Base-by-base conservation (phyloP, 2,797 vertebrate species). In the Acrocephalus scirpaceus region DNA sequence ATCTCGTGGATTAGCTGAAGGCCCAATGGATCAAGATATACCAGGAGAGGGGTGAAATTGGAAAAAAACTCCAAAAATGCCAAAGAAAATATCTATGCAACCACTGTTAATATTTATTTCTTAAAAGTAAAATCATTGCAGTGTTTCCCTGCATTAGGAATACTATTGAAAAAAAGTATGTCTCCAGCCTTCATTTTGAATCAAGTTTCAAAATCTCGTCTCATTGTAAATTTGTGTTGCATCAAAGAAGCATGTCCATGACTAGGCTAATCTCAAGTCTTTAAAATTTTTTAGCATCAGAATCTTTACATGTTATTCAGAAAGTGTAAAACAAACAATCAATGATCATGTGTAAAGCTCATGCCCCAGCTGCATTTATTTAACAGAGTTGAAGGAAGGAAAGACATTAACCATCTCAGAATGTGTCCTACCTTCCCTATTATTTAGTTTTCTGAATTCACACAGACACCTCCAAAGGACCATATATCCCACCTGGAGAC, bases 41-140 rank as follows among this genome's bases (percentile, higher is more conserved):
- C 1, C 4, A 14, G 21, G 11, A 40, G 8, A 29, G 2, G 4
- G 2, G 2, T 14, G 3, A 53, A 66, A 47, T 4, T 3, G 1
- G 27, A 7, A 23, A 57, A 57, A 42, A 13, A 4, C 0, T 58
- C 3, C 4, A 18, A 42, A 53, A 78, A 3, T 82, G 8, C 1
- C 29, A 4, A 74, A 40, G 15, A 30, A 85, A 71, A 56, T 58
- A 58, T 22, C 27, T 67, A 25, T 17, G 30, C 57, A 70, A 53
- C 4, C 5, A 57, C 9, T 19, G 14, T 57, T 69, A 60, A 36
- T 12, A 50, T 34, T 65, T 57, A 12, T 71, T 65, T 85, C 30
- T 56, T 76, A 15, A 45, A 60, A 58, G 13, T 27, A 16, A 84
- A 69, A 76, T 42, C 7, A n/a, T 22, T 34, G 2, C 5, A 42